Conservation (phyloP, 2,888 invertebrate genomes). For the Perithous albicinctus region DNA sequence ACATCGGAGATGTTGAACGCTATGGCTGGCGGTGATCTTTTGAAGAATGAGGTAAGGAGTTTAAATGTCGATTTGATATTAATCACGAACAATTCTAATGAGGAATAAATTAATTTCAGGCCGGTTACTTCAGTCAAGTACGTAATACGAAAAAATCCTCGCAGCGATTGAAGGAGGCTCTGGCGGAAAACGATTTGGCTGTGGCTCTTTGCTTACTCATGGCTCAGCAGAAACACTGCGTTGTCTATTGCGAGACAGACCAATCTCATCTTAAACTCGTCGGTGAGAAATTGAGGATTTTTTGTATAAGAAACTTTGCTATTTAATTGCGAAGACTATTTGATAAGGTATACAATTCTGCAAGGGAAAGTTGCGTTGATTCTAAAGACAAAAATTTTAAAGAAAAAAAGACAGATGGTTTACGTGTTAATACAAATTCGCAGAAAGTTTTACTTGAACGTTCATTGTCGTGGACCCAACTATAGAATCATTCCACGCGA, state of each 20-base stretch:
- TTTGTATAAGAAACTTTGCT: too few species aligned
- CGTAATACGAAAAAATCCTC: constrained; percentile 98
- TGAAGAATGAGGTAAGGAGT: constrained; percentile 93
- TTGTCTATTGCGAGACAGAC: constrained; percentile 93
- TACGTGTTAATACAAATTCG: too few species aligned
- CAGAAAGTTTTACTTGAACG: too few species aligned
- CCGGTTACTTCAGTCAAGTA: constrained; percentile 98
- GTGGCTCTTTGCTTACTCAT: constrained; percentile 96
- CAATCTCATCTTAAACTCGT: constrained; percentile 95
- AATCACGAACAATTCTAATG: neutral
- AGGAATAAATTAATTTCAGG: constrained; percentile 86
- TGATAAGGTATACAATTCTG: too few species aligned
- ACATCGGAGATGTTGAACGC: constrained; percentile 98
- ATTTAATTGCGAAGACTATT: too few species aligned
- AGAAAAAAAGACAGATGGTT: too few species aligned
- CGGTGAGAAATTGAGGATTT: constrained; percentile 86
- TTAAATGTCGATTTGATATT: neutral
- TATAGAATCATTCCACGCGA: too few species aligned
- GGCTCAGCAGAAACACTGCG: constrained; percentile 98
- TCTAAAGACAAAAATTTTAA: too few species aligned
- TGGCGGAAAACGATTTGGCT: constrained; percentile 96
- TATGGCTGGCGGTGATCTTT: constrained; percentile 97
- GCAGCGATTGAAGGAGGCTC: constrained; percentile 96
- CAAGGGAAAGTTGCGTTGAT: too few species aligned
- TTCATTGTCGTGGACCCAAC: too few species aligned